Conservation (phyloP, 1,140 invertebrate genomes). For the Drosophila micromelanica region DNA sequence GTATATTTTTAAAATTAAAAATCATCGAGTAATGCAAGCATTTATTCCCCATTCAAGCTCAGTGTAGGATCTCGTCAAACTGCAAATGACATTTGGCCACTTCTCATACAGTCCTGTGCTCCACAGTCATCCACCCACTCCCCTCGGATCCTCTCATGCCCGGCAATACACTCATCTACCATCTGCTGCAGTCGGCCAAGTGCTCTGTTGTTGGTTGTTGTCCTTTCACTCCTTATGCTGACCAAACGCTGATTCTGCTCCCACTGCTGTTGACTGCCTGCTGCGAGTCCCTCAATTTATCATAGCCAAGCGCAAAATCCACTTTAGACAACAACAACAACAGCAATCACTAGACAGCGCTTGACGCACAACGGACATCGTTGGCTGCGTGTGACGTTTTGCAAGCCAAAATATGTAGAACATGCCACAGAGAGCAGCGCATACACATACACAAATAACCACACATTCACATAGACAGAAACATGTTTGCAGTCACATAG, state of each 20-base stretch:
- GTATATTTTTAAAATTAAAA: neutral
- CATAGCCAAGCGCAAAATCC: slow-evolving; percentile 79
- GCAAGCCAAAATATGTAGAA: slow-evolving; percentile 81
- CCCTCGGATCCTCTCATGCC: slow-evolving; percentile 2
- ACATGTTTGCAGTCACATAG: slow-evolving; percentile 55
- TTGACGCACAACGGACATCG: slow-evolving; percentile 51
- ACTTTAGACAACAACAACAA: slow-evolving; percentile 57
- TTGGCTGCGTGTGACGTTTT: slow-evolving; percentile 81
- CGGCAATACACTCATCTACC: slow-evolving; percentile 18
- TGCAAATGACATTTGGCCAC: slow-evolving; percentile 81
- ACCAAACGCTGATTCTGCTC: slow-evolving; percentile 28
- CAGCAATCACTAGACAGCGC: slow-evolving; percentile 36
- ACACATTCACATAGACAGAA: slow-evolving; percentile 39
- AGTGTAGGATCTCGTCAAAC: slow-evolving; percentile 51
- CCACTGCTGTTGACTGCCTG: slow-evolving; percentile 12
- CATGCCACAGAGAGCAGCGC: slow-evolving; percentile 61
- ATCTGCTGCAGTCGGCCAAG: slow-evolving; percentile 36
- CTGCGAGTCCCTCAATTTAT: slow-evolving; percentile 71
- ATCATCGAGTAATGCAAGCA: slow-evolving; percentile 2
- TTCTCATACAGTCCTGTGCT: slow-evolving; percentile 55
- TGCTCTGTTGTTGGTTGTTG: slow-evolving; percentile 17
- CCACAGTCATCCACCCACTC: neutral
- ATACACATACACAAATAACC: neutral
- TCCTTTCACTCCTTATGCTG: slow-evolving; percentile 31
- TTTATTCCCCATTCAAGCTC: slow-evolving; percentile 12